Evolutionary conservation across 2,113 vertebrate genomes (phyloP).

Genomic region (Irena cyanogastra): DNA sequence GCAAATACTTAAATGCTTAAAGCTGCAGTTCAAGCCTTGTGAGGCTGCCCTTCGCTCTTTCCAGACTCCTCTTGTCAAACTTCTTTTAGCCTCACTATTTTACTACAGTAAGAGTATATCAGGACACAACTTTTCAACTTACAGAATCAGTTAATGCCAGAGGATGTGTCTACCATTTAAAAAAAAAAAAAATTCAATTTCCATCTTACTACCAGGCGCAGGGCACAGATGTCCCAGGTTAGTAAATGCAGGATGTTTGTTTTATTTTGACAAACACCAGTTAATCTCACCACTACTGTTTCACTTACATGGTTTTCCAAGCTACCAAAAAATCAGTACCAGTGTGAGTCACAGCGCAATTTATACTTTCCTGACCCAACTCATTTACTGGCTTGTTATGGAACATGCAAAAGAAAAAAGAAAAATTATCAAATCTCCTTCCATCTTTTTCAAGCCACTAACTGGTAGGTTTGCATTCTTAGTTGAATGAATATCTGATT

Average conservation of each 20-base stretch:
- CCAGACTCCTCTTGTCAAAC: not conserved
- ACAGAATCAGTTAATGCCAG: not conserved
- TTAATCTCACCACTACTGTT: not conserved
- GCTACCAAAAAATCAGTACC: not conserved
- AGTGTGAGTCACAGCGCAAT: not conserved
- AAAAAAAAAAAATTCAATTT: not conserved
- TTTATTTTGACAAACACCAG: not conserved
- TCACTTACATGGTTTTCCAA: accelerated
- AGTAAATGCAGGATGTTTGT: not conserved
- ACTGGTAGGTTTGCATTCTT: not conserved
- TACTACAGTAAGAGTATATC: not conserved
- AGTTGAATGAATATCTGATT: not conserved
- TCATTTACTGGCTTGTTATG: not conserved
- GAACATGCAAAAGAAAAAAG: not conserved
- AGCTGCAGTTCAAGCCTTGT: not conserved
- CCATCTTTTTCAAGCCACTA: not conserved
- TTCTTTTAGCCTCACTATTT: not conserved
- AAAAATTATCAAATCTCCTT: not conserved
- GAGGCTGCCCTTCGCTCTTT: not conserved
- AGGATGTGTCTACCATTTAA: not conserved
- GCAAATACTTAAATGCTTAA: not conserved
- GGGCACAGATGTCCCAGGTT: not conserved
- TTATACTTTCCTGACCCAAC: not conserved
- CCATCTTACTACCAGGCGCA: not conserved
- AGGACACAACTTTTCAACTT: not conserved